phyloP scores from a whole-genome alignment of 2,113 vertebrate genomes.

The Rissa tridactyla region DNA sequence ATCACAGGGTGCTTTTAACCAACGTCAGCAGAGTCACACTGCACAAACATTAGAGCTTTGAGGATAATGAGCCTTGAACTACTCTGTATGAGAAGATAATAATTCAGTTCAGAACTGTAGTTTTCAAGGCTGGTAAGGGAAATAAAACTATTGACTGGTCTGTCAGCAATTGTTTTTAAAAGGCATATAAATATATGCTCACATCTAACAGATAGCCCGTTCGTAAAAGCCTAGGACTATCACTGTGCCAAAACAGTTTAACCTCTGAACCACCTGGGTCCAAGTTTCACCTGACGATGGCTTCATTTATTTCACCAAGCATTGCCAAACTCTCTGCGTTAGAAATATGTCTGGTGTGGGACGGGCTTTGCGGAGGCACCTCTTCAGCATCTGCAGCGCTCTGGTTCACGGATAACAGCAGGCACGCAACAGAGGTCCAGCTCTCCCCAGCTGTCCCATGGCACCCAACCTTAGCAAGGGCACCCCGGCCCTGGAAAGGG shows the following conservation, averaged over 20 bases:
- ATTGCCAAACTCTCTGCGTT: neutral
- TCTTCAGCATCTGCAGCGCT: neutral
- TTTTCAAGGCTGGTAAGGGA: neutral
- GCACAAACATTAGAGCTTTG: neutral
- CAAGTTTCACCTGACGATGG: neutral
- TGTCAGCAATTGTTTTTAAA: neutral
- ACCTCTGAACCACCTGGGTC: neutral
- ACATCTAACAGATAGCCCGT: neutral
- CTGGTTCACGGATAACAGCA: neutral
- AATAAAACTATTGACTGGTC: neutral
- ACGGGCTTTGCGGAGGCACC: neutral
- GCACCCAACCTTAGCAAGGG: neutral
- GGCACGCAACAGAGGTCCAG: neutral
- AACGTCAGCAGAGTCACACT: neutral
- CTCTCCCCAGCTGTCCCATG: neutral
- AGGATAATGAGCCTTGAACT: neutral
- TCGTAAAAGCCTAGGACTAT: neutral
- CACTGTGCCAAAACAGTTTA: neutral
- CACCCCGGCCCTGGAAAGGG: neutral
- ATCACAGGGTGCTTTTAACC: neutral
- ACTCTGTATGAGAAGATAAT: neutral
- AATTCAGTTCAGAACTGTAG: neutral
- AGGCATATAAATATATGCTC: neutral
- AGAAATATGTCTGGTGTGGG: neutral
- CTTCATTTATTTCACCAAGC: neutral